phyloP scores from a whole-genome alignment of 2,797 vertebrate genomes.

The Leuciscus waleckii region DNA sequence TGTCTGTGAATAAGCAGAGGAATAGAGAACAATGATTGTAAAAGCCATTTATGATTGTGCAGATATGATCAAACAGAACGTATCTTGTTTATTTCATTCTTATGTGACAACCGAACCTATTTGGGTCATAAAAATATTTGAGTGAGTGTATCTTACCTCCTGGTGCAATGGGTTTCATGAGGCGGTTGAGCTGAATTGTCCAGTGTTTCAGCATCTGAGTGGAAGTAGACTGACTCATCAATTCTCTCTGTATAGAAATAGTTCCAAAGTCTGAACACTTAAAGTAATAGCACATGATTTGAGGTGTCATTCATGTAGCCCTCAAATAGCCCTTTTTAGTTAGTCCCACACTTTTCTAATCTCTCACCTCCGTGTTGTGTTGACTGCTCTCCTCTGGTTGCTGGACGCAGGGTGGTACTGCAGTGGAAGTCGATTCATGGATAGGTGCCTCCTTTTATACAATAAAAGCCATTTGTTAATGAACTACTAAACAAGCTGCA shows the following conservation, averaged over 20 bases:
- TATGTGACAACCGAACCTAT: neutral
- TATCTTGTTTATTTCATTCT: neutral
- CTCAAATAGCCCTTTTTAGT: neutral
- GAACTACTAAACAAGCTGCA: neutral
- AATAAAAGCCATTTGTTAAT: constrained; percentile 63
- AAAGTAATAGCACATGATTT: neutral
- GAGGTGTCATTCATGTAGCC: neutral
- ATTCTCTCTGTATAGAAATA: constrained; percentile 67
- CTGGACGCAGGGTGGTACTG: neutral
- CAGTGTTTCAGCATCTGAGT: constrained; percentile 73
- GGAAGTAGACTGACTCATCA: constrained; percentile 69
- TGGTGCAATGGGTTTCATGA: constrained; percentile 80
- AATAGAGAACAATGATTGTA: constrained; percentile 17
- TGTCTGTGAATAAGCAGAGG: constrained; percentile 65
- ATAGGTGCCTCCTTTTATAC: constrained; percentile 6
- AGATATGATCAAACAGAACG: constrained; percentile 4
- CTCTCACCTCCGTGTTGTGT: constrained; percentile 19
- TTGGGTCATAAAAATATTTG: neutral
- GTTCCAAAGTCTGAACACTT: neutral
- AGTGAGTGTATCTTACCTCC: constrained; percentile 64
- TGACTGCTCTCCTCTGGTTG: neutral
- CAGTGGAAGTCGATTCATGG: neutral
- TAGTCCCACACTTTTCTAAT: neutral
- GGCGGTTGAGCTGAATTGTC: constrained; percentile 81
- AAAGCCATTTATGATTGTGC: neutral